A percentile compares a stretch with the other conserved stretches of the same genome.
These are phyloP conservation scores for Myopa testacea DNA, from an alignment of 2,888 invertebrate species.

Conservation along the genomic window DNA sequence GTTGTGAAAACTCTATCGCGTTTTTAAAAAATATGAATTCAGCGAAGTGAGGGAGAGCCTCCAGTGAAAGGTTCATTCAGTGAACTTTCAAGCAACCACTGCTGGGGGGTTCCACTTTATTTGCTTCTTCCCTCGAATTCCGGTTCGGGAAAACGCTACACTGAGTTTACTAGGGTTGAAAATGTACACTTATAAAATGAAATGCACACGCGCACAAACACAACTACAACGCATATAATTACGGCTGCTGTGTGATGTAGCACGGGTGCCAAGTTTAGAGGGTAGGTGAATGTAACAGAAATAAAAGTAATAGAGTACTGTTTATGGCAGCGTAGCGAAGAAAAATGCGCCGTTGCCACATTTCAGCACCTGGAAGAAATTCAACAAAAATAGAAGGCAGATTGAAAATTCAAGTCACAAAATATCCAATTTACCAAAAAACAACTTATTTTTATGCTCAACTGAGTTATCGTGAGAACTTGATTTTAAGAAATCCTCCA, in stretches of 20 bases:
- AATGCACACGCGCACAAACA: not conserved
- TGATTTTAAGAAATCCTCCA: no score
- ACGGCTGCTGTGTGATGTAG: conserved; percentile 1
- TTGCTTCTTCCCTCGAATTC: not conserved
- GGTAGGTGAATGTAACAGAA: not conserved
- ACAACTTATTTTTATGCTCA: no score
- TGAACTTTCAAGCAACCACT: conserved; percentile 24
- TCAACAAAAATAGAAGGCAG: no score
- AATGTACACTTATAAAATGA: conserved; percentile 6
- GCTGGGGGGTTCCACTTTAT: not conserved
- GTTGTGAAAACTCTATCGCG: no score
- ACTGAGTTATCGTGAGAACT: no score
- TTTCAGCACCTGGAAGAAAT: not conserved
- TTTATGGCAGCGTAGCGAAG: not conserved
- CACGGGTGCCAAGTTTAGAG: not conserved
- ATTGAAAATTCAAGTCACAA: no score
- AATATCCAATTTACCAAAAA: no score
- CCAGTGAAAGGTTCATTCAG: conserved; percentile 19
- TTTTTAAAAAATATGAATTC: no score
- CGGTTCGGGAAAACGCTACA: not conserved
- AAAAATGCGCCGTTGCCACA: conserved; percentile 19
- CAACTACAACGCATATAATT: not conserved
- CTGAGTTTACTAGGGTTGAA: conserved; percentile 29
- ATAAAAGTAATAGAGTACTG: not conserved
- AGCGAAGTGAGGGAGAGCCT: no score